Percentiles rank a stretch among this genome's conserved stretches.
Evolutionary conservation across 2,113 vertebrate genomes (phyloP).

Genomic region (Microtus montanus): DNA sequence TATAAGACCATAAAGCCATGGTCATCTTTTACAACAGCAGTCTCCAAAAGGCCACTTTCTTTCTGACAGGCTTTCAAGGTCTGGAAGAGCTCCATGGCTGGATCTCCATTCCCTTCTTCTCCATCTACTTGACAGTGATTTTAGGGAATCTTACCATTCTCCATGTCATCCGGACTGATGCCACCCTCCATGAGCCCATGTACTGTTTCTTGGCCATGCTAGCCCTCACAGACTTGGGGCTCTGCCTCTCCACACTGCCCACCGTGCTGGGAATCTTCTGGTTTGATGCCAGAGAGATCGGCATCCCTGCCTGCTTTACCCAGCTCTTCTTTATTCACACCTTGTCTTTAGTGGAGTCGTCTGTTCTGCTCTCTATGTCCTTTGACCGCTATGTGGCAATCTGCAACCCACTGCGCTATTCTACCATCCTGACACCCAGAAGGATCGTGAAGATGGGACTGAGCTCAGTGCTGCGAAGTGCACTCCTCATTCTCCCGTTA

Average conservation of each 20-base stretch:
- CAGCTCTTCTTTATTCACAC: conserved; percentile 72
- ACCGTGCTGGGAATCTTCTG: conserved; percentile 74
- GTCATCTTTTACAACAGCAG: conserved; percentile 53
- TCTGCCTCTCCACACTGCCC: conserved; percentile 74
- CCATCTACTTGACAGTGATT: conserved; percentile 71
- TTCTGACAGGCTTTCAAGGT: conserved; percentile 70
- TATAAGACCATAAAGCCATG: conserved; percentile 49
- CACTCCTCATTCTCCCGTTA: conserved; percentile 58
- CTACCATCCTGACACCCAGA: conserved; percentile 16
- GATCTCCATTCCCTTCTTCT: conserved; percentile 78
- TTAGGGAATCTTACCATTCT: conserved; percentile 73
- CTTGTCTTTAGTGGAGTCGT: conserved; percentile 75
- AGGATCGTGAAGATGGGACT: conserved; percentile 47
- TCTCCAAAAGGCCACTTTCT: conserved; percentile 72
- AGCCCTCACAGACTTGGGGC: conserved; percentile 72
- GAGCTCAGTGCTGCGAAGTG: background rate
- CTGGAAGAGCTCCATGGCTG: conserved; percentile 70
- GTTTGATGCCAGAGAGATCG: conserved; percentile 73
- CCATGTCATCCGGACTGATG: conserved; percentile 62
- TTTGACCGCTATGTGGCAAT: conserved; percentile 75
- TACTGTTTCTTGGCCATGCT: conserved; percentile 79
- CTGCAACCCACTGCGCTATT: conserved; percentile 63
- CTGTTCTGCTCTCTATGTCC: conserved; percentile 74
- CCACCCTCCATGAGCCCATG: conserved; percentile 75
- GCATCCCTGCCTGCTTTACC: conserved; percentile 55